Evolutionary conservation across 2,797 vertebrate genomes (phyloP), one percentile per base, ranked within the genome.

Genomic region (Sebastes melanostomus): DNA sequence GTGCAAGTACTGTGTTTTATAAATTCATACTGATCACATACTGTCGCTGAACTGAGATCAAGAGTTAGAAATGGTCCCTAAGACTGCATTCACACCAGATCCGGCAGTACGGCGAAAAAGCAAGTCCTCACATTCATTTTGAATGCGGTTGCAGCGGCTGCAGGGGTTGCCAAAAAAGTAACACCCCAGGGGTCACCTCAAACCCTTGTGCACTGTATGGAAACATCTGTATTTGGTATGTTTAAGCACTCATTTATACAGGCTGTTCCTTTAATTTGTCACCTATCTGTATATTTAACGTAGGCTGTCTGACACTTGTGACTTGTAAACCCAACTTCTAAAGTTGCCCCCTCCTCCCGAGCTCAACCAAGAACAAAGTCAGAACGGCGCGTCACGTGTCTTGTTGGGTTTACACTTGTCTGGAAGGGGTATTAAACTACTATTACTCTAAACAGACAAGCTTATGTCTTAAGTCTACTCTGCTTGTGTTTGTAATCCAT

Each of bases 41-140:
- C 29, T 75, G 67, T 25, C 13, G 65, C 72, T 71, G 54, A 77
- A 77, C 73, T 63, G 29, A 79, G 73, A 82, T 89, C 36, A 56
- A 78, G 78, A 73, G 82, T 82, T 83, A 14, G 67, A 78, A 74
- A 25, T 36, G 4, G 5, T 61, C 3, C 30, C 30, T 55, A 0
- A 66, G 82, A 81, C 77, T 68, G 30, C n/a, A 20, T 46, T 46
- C 42, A 46, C 42, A 46, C 42, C 42, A 18, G 42, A 18, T 46
- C 14, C 42, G 6, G 42, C 42, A 46, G 42, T 18, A 18, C 16
- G 16, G 6, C 42, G 7, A 42, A 46, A 46, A 46, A 8, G 16
- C 46, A 20, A 50, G 46, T 20, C 46, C 46, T 50, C 46, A 50
- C 46, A 50, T 0, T 50, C 16, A 50, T 20, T 54, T 54, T 52